Percentiles rank a stretch among this genome's conserved stretches.
These are phyloP conservation scores for Caenorhabditis doughertyi DNA, from an alignment of 2,888 invertebrate species.

Conservation along the genomic window DNA sequence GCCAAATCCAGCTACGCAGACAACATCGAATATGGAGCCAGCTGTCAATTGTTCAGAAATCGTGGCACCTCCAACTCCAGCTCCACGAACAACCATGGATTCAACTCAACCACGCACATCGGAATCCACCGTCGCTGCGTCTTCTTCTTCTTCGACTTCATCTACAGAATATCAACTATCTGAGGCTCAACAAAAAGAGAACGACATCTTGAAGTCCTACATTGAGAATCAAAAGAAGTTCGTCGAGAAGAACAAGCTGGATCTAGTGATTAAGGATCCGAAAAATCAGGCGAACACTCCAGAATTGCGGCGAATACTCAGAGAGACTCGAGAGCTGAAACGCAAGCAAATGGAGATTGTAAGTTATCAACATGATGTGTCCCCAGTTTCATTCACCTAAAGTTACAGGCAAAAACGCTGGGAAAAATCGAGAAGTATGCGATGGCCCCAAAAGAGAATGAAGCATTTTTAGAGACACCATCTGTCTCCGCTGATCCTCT, in stretches of 20 bases:
- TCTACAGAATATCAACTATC: neutral
- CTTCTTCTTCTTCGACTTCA: neutral
- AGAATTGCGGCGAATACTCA: constrained; percentile 21
- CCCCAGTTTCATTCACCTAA: neutral
- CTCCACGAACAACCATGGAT: constrained; percentile 2
- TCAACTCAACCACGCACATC: neutral
- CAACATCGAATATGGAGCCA: neutral
- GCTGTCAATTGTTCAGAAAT: neutral
- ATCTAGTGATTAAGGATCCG: neutral
- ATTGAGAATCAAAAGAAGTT: constrained; percentile 14
- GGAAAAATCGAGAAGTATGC: neutral
- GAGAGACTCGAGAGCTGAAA: constrained; percentile 24
- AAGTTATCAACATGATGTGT: neutral
- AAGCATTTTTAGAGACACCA: too few species aligned
- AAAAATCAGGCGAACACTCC: constrained; percentile 16
- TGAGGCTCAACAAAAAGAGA: neutral
- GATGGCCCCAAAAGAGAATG: too few species aligned
- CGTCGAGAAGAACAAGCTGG: constrained; percentile 11
- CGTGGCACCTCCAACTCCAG: neutral
- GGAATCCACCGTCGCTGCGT: neutral
- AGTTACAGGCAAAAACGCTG: constrained; percentile 34
- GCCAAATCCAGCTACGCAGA: neutral
- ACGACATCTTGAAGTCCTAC: neutral
- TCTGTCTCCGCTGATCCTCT: too few species aligned
- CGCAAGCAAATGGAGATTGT: constrained; percentile 34